These are phyloP conservation scores for Lymantria monacha DNA, from an alignment of 2,888 invertebrate species.

Conservation along the genomic window DNA sequence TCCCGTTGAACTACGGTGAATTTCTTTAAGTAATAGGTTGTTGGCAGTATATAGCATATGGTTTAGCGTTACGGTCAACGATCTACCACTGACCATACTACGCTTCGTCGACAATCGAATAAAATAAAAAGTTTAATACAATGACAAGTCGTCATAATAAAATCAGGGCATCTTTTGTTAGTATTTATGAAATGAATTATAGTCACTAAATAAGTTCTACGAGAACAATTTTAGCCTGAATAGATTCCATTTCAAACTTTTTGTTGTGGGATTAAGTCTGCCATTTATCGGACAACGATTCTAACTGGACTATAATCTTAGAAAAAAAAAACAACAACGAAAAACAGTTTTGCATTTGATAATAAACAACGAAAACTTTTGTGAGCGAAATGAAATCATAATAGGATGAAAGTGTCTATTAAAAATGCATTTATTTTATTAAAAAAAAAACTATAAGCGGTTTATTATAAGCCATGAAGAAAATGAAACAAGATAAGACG, in stretches of 20 bases:
- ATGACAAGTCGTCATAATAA: constrained; percentile 15
- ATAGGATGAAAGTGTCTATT: background rate
- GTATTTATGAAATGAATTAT: constrained; percentile 7
- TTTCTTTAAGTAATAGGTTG: constrained; percentile 26
- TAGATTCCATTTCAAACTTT: constrained; percentile 1
- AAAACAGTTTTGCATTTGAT: constrained; percentile 5
- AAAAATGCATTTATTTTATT: background rate
- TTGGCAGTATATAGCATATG: constrained; percentile 50
- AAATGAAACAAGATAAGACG: background rate
- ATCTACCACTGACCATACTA: constrained; percentile 28
- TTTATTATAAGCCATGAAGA: background rate
- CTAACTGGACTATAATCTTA: constrained; percentile 4
- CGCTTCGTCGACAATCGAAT: constrained; percentile 39
- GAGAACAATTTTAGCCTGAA: constrained; percentile 3
- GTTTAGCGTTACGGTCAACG: constrained; percentile 56
- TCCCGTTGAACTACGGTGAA: constrained; percentile 38
- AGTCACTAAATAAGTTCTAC: background rate
- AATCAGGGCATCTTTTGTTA: constrained; percentile 19
- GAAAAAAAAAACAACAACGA: constrained; percentile 1
- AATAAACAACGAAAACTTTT: background rate
- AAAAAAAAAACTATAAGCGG: background rate
- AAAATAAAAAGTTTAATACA: constrained; percentile 22
- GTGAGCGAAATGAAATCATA: background rate
- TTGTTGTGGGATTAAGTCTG: constrained; percentile 1
- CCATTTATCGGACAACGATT: constrained; percentile 1